Evolutionary conservation across 2,888 invertebrate species (phyloP), one percentile per base, ranked within the genome.

Genomic region (Apocheima hispidaria): DNA sequence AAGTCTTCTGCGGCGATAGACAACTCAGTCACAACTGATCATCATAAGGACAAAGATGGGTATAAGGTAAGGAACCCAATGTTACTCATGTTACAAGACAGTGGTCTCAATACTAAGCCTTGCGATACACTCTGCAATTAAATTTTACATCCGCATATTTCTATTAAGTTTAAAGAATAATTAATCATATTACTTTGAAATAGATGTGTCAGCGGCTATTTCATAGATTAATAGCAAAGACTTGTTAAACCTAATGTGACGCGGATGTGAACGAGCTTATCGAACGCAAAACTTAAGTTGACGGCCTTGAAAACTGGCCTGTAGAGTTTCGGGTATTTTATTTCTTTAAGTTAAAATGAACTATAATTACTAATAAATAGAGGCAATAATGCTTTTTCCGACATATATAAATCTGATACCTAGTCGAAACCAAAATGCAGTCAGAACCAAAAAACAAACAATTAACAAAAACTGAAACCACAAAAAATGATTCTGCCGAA

Each of bases 11-110:
- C 93, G 0, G 92, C 92, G 0, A 83, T 91, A 18, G 92, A 94
- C 74, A 94, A 94, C 67, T 93, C 94, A 3, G 90, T 94, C 7
- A 84, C 91, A 3, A 88, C 93, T 7, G 94, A 94, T 35, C 93
- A 94, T 60, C 94, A 94, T 63, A 95, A 95, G 68, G 94, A 95
- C 65, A 95, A 95, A 72, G 95, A 95, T 92, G 95, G 95, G 49
- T 95, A 96, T 78, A 96, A 96, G 90, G 94, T 94, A 69, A 75
- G 77, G 4, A 14, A 43, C n/a, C n/a, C n/a, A n/a, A n/a, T n/a
- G n/a, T n/a, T n/a, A n/a, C n/a, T n/a, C n/a, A n/a, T n/a, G n/a
- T n/a, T 30, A 79, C 81, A 79, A 84, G 82, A 71, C 66, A 75
- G 67, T 61, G 72, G 73, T 30, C 73, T 71, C 40, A 79, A 58